These are phyloP conservation scores for Spodoptera littoralis DNA, from an alignment of 2,888 invertebrate species.

Conservation along the genomic window DNA sequence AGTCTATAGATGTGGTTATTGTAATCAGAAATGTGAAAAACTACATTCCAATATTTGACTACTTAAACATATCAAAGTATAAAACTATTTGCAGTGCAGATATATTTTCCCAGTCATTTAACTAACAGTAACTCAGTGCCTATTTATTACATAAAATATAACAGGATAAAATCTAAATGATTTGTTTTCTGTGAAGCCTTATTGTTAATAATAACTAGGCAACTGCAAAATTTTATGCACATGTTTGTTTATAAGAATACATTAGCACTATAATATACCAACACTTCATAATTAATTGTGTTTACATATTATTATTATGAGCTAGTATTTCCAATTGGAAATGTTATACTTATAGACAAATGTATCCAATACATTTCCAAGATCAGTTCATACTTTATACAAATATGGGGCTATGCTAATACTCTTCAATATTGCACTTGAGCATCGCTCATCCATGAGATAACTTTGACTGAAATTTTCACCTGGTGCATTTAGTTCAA, in stretches of 20 bases:
- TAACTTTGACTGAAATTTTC: constrained; percentile 5
- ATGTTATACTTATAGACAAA: constrained; percentile 14
- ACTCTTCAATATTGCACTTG: constrained; percentile 10
- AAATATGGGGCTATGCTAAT: constrained; percentile 26
- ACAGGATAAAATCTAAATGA: constrained; percentile 31
- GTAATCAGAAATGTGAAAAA: constrained; percentile 3
- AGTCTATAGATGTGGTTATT: constrained; percentile 14
- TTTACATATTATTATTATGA: background rate
- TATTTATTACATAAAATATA: constrained; percentile 32
- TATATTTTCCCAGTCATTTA: constrained; percentile 35
- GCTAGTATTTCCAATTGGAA: constrained; percentile 1
- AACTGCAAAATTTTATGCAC: constrained; percentile 18
- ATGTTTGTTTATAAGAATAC: constrained; percentile 12
- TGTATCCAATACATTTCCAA: constrained; percentile 6
- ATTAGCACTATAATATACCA: constrained; percentile 6
- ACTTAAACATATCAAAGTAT: constrained; percentile 17
- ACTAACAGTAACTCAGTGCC: constrained; percentile 18
- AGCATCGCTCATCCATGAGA: background rate
- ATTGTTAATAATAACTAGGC: constrained; percentile 19
- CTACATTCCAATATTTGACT: constrained; percentile 17
- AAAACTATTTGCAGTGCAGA: constrained; percentile 36
- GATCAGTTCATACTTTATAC: constrained; percentile 34
- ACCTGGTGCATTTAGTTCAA: constrained; percentile 18
- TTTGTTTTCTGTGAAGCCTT: constrained; percentile 8
- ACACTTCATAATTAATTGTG: constrained; percentile 3